A percentile compares a stretch with the other conserved stretches of the same genome.
Evolutionary conservation across 2,113 vertebrate species (phyloP).

Genomic region (Zapornia atra): DNA sequence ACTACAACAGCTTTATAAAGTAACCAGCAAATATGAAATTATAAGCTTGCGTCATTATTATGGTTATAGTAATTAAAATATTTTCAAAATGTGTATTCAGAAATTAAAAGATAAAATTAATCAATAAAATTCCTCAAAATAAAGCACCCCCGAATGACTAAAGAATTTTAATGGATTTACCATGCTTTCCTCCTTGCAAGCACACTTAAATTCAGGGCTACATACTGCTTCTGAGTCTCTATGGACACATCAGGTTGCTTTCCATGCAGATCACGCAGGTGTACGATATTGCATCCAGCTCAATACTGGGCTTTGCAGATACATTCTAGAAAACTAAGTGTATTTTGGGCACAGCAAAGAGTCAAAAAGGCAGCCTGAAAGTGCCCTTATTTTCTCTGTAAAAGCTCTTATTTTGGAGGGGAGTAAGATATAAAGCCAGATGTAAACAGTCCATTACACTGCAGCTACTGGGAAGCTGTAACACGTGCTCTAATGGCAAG

Average conservation of each 20-base stretch:
- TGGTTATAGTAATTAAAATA: neutral
- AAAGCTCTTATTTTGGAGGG: neutral
- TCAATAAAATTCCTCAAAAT: neutral
- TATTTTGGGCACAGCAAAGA: neutral
- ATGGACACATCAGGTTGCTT: neutral
- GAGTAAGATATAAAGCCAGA: neutral
- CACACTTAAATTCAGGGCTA: neutral
- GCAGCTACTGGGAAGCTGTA: neutral
- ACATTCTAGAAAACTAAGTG: neutral
- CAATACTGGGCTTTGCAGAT: neutral
- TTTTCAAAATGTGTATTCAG: neutral
- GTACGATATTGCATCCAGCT: neutral
- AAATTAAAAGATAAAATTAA: neutral
- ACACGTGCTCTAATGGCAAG: neutral
- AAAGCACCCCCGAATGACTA: neutral
- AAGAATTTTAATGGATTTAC: neutral
- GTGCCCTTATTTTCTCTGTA: neutral
- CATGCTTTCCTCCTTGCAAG: neutral
- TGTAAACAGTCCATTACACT: neutral
- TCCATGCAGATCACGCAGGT: neutral
- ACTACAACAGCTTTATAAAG: neutral
- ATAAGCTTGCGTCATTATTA: neutral
- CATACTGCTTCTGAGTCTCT: neutral
- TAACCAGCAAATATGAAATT: neutral
- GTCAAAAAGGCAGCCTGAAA: neutral